phyloP scores from a whole-genome alignment of 2,888 invertebrate genomes.

The Sarcophaga variegata region DNA sequence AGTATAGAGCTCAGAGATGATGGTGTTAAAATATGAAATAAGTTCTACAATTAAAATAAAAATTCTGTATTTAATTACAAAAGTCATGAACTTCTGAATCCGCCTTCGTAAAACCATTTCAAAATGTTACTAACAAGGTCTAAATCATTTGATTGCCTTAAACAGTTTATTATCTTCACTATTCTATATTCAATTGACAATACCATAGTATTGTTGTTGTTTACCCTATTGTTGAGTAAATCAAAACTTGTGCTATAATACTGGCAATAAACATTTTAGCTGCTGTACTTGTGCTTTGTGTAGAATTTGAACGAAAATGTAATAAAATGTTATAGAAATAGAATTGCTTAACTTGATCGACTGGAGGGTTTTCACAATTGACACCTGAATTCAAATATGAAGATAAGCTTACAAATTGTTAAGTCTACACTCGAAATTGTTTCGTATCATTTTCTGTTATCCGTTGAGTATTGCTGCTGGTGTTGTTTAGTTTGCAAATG shows the following conservation, averaged over 20 bases:
- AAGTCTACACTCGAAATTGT: slow-evolving; percentile 47
- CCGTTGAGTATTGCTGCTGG: slow-evolving; percentile 16
- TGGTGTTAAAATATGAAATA: no score
- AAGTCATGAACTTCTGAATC: no score
- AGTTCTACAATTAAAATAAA: no score
- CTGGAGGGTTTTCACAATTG: slow-evolving; percentile 57
- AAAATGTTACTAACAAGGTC: no score
- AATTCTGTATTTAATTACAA: no score
- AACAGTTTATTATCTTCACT: no score
- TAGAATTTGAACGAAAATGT: neutral
- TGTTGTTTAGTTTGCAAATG: slow-evolving; percentile 1
- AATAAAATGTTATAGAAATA: slow-evolving; percentile 19
- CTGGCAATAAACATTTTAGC: slow-evolving; percentile 29
- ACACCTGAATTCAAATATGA: slow-evolving; percentile 59
- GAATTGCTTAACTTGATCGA: slow-evolving; percentile 59
- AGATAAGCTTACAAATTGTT: slow-evolving; percentile 47
- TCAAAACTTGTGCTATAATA: neutral
- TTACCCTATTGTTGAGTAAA: neutral
- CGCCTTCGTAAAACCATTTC: no score
- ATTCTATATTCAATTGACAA: no score
- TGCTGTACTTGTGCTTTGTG: neutral
- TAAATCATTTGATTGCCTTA: no score
- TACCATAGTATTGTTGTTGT: no score
- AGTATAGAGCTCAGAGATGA: no score
- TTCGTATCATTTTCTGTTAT: slow-evolving; percentile 18